Conservation (phyloP, 2,113 vertebrate species). For the Sinocyclocheilus grahami region DNA sequence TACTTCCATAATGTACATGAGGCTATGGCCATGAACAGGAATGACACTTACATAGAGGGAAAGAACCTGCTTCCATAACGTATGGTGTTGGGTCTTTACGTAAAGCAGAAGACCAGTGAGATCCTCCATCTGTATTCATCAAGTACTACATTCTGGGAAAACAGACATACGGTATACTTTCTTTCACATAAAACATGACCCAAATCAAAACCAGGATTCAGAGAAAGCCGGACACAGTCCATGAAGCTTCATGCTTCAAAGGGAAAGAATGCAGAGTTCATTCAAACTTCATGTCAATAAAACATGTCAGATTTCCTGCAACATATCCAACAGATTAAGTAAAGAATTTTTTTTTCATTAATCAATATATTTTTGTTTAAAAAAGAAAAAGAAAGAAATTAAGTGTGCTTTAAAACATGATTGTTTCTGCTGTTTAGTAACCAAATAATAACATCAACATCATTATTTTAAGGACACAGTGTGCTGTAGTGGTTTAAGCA, state of each 20-base stretch:
- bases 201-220: not conserved
- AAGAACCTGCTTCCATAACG: not conserved
- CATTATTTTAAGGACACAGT: constrained; percentile 47
- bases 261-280: constrained; percentile 17
- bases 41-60: not conserved
- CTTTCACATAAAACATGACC: constrained; percentile 11
- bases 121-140: not conserved
- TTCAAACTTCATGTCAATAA: constrained; percentile 26
- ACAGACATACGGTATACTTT: constrained; percentile 16
- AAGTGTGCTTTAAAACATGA: constrained; percentile 55
- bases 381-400: not conserved
- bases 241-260: constrained; percentile 33
- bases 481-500: constrained; percentile 53
- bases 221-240: constrained; percentile 16
- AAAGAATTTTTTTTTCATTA: constrained; percentile 24
- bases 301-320: not conserved
- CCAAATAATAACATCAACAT: constrained; percentile 41
- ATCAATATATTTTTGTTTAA: constrained; percentile 11
- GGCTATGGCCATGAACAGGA: constrained; percentile 27
- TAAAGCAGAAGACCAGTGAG: constrained; percentile 6
- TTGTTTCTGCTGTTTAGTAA: constrained; percentile 50
- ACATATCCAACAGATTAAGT: not conserved
- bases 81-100: not conserved
- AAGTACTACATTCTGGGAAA: constrained; percentile 32
- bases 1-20: constrained; percentile 52